Evolutionary conservation across 2,888 invertebrate genomes (phyloP), one percentile per base, ranked within the genome.

Genomic region (Eledone cirrhosa): DNA sequence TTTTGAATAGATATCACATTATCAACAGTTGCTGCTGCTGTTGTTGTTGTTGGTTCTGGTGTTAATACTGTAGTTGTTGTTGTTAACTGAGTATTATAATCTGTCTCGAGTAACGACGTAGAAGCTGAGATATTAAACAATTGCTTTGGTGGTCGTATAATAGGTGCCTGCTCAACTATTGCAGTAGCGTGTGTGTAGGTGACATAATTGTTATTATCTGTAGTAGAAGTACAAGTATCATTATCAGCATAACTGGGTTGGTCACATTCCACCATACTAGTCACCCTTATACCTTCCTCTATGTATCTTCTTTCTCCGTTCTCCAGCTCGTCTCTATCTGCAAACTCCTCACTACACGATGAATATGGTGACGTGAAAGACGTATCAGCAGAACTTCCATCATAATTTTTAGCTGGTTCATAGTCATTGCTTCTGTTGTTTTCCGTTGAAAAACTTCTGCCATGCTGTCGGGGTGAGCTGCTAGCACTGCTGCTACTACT

Each of bases 321-420:
- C 41, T 41, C 41, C 41, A 3, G 41, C 41, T 41, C 41, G 5
- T 41, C 41, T 41, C 41, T 1, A 5, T 41, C 41, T 11, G 41
- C 3, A 5, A 3, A 3, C 11, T 41, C 41, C 5, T 41, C 41
- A 11, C 41, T 41, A 3, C 41, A 8, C 41, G 41, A 41, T 11
- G 11, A 5, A 41, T 41, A 41, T 7, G 72, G 31, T 7, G 72
- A 72, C 11, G 72, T n/a, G 41, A 72, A 72, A 0, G 33, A 72
- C 72, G 72, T 41, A 72, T 72, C 72, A 13, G 31, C 41, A 33
- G n/a, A 72, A 41, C 72, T 72, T 33, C n/a, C 72, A 4, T 72
- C 72, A 5, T 8, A 33, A 13, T 8, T 69, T 11, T 4, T 33
- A 16, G 7, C 69, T 4, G 31, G 29, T 13, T 33, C 69, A 27